phyloP scores from a whole-genome alignment of 2,797 vertebrate species.

The Hybognathus amarus region DNA sequence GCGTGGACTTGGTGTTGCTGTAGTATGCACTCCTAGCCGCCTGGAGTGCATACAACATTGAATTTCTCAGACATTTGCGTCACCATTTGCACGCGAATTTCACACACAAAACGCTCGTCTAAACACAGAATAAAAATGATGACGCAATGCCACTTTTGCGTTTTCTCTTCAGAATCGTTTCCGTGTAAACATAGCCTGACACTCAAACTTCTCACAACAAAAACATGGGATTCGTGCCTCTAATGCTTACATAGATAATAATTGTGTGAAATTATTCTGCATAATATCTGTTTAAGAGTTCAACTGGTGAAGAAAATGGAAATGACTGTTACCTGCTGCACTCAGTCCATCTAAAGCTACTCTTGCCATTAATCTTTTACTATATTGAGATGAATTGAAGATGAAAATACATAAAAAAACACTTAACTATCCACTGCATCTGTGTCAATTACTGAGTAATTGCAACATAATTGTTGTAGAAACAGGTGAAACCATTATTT shows the following conservation, averaged over 20 bases:
- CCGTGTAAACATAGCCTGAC: no score
- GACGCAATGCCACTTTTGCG: no score
- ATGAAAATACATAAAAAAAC: neutral
- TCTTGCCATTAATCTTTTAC: conserved; percentile 7
- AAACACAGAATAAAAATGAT: no score
- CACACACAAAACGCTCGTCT: no score
- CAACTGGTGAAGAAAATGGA: conserved; percentile 12
- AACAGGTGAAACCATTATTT: conserved; percentile 56
- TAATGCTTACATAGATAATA: neutral
- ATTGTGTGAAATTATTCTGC: neutral
- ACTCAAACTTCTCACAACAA: neutral
- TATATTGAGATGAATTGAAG: neutral
- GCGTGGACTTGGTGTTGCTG: no score
- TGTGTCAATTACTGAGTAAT: conserved; percentile 63
- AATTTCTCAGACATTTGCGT: no score
- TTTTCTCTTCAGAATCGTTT: no score
- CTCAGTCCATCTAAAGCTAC: neutral
- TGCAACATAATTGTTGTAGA: conserved; percentile 36
- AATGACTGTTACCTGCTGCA: neutral
- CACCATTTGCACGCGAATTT: no score
- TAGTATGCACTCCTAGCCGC: no score
- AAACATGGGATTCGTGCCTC: neutral
- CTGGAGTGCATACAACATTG: no score
- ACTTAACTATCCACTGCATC: conserved; percentile 22
- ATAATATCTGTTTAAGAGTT: neutral